phyloP scores from a whole-genome alignment of 2,113 vertebrate species.

The Abramis brama region DNA sequence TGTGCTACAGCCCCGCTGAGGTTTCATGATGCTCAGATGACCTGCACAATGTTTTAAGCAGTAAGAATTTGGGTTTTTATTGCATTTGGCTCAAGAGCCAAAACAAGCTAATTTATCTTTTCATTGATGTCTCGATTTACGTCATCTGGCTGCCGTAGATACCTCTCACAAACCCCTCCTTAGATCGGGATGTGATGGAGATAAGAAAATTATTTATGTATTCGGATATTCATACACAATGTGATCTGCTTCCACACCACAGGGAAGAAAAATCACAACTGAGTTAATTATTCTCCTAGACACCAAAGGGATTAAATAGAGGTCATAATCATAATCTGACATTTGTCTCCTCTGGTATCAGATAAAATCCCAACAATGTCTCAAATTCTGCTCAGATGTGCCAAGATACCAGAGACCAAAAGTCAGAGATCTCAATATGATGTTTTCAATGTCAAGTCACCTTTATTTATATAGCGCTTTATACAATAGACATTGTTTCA shows the following conservation, averaged over 20 bases:
- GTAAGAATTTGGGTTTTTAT: neutral
- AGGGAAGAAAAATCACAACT: neutral
- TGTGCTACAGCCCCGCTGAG: constrained; percentile 64
- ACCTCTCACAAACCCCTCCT: constrained; percentile 1
- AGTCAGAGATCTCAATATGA: neutral
- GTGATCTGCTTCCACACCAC: neutral
- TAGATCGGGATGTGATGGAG: constrained; percentile 8
- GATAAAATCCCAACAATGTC: neutral
- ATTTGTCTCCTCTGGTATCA: neutral
- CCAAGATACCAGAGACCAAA: no score
- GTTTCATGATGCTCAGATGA: constrained; percentile 9
- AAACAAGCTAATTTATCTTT: constrained; percentile 38
- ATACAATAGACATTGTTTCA: no score
- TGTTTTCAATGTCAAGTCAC: neutral
- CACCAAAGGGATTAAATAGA: neutral
- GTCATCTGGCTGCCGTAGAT: constrained; percentile 6
- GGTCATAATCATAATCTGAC: neutral
- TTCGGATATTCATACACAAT: neutral
- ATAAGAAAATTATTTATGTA: neutral
- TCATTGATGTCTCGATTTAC: constrained; percentile 28
- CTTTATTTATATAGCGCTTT: no score
- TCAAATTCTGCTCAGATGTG: neutral
- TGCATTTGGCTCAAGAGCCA: constrained; percentile 21
- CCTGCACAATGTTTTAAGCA: neutral
- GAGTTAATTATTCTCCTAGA: neutral